phyloP scores from a whole-genome alignment of 2,797 vertebrate species.

The Thalassophryne amazonica region DNA sequence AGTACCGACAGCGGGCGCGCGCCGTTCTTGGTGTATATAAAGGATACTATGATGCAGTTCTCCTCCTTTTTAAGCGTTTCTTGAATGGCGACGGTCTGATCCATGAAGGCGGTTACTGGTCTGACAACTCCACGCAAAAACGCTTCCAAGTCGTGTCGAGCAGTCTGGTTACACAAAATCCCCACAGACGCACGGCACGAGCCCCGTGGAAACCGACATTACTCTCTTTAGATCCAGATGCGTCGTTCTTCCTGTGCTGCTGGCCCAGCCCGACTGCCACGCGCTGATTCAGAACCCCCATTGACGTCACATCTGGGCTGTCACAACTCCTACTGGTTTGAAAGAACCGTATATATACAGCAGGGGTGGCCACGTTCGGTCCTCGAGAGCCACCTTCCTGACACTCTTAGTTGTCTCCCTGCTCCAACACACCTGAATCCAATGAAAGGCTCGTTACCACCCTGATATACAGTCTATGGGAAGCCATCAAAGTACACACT shows the following conservation, averaged over 20 bases:
- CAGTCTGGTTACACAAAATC: conserved; percentile 1
- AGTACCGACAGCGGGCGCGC: accelerated
- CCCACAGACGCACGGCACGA: background rate
- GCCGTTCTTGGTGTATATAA: no score
- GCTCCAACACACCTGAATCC: no score
- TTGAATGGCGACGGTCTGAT: conserved; percentile 91
- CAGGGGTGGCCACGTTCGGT: no score
- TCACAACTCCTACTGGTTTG: conserved; percentile 27
- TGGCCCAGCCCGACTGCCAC: conserved; percentile 62
- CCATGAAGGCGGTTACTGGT: conserved; percentile 73
- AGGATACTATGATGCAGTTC: conserved; percentile 90
- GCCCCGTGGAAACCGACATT: conserved; percentile 21
- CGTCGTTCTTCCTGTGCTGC: background rate
- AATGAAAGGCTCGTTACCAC: no score
- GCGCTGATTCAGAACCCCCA: conserved; percentile 46
- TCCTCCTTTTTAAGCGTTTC: conserved; percentile 81
- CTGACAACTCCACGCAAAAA: conserved; percentile 8
- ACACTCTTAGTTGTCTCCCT: no score
- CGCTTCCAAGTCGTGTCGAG: background rate
- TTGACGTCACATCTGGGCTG: conserved; percentile 66
- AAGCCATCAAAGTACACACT: no score
- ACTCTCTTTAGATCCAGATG: conserved; percentile 41
- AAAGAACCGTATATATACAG: no score
- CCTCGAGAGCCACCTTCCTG: no score
- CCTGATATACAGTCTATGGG: no score